Evolutionary conservation across 2,888 invertebrate species (phyloP).

Genomic region (Drosophila ustulata): DNA sequence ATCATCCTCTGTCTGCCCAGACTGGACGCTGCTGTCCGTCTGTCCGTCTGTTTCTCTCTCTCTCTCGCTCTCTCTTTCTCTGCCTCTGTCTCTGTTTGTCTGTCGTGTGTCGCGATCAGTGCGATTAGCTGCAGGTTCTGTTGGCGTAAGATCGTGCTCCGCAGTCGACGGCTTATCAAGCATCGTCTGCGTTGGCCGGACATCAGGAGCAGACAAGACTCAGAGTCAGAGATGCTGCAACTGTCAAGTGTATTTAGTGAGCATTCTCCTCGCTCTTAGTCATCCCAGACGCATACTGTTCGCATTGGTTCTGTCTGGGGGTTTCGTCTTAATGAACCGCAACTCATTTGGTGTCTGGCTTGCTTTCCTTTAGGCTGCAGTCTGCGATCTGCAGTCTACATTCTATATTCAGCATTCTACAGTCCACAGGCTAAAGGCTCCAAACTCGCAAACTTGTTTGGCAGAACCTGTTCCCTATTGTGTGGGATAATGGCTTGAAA

Average conservation of each 20-base stretch:
- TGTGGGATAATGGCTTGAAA: constrained; percentile 69
- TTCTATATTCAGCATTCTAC: neutral
- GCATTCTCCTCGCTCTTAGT: constrained; percentile 58
- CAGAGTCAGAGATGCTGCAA: constrained; percentile 32
- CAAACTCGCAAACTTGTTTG: constrained; percentile 25
- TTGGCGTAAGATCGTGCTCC: constrained; percentile 49
- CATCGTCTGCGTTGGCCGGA: constrained; percentile 56
- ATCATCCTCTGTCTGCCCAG: constrained; percentile 46
- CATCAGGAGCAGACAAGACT: constrained; percentile 44
- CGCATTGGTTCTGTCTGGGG: constrained; percentile 40
- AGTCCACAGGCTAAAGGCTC: constrained; percentile 2
- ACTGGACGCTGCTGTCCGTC: constrained; percentile 15
- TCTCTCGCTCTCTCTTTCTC: neutral
- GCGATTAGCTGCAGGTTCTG: constrained; percentile 53
- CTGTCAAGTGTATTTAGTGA: constrained; percentile 63
- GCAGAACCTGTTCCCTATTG: constrained; percentile 59
- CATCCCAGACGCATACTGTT: constrained; percentile 50
- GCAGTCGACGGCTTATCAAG: constrained; percentile 47
- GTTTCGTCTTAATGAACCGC: constrained; percentile 79
- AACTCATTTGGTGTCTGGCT: constrained; percentile 80
- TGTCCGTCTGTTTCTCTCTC: constrained; percentile 4
- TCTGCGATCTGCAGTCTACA: neutral
- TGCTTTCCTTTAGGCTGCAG: constrained; percentile 28
- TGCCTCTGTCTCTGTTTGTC: neutral
- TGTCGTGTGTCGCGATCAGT: constrained; percentile 50